Percentiles rank a stretch among this genome's conserved stretches.
Conservation (phyloP, 2,113 vertebrate genomes). For the Actinemys pallida region DNA sequence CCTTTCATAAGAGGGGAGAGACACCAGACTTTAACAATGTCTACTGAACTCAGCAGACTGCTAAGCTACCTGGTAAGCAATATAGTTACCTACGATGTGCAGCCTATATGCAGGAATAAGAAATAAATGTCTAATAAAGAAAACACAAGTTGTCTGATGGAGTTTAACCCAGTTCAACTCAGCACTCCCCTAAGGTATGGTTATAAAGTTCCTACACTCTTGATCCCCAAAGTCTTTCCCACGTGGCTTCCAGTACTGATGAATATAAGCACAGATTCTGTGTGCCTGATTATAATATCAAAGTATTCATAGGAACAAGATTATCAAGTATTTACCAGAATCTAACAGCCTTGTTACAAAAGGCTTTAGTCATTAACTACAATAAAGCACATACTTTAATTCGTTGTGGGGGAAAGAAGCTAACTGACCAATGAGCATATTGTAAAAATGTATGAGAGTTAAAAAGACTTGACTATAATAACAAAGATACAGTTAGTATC, state of each 20-base stretch:
- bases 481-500: constrained; percentile 51
- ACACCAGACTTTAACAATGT: background rate
- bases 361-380: constrained; percentile 8
- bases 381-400: constrained; percentile 23
- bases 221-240: background rate
- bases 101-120: background rate
- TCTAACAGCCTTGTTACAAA: constrained; percentile 50
- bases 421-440: background rate
- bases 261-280: background rate
- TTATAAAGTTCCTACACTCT: constrained; percentile 25
- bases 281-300: constrained; percentile 28
- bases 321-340: constrained; percentile 56
- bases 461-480: constrained; percentile 59
- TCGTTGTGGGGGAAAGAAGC: background rate
- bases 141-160: background rate
- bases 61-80: background rate
- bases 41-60: background rate
- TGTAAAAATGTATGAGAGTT: background rate
- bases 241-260: constrained; percentile 3
- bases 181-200: background rate
- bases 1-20: background rate
- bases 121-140: background rate
- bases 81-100: background rate
- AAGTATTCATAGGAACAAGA: constrained; percentile 41
- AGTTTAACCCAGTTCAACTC: constrained; percentile 4